A percentile compares a stretch with the other conserved stretches of the same genome.
phyloP scores from a whole-genome alignment of 1,140 invertebrate genomes.

The Thaumatotibia leucotreta region DNA sequence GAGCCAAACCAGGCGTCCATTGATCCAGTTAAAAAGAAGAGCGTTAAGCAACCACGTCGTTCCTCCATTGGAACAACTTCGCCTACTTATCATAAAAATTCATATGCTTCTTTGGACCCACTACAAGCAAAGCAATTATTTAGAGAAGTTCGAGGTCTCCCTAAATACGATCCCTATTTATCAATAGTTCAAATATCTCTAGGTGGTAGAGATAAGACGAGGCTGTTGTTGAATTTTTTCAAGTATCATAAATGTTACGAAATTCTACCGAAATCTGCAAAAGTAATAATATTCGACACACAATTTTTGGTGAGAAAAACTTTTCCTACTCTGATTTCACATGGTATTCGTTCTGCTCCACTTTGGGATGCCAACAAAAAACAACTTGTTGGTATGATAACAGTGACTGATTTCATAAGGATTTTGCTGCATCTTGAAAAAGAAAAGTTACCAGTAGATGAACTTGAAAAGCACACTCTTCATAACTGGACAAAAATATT shows the following conservation, averaged over 20 bases:
- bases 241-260: slow-evolving; percentile 72
- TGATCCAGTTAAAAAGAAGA: slow-evolving; percentile 58
- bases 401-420: slow-evolving; percentile 68
- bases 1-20: slow-evolving; percentile 40
- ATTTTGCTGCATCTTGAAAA: slow-evolving; percentile 58
- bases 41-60: slow-evolving; percentile 46
- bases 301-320: slow-evolving; percentile 71
- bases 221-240: slow-evolving; percentile 68
- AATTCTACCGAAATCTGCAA: slow-evolving; percentile 69
- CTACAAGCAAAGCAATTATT: slow-evolving; percentile 67
- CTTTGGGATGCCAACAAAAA: slow-evolving; percentile 69
- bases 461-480: slow-evolving; percentile 63
- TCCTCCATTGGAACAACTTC: slow-evolving; percentile 70
- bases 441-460: slow-evolving; percentile 62
- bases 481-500: slow-evolving; percentile 68
- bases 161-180: slow-evolving; percentile 69
- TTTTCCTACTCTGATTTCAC: slow-evolving; percentile 66
- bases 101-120: slow-evolving; percentile 65
- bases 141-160: slow-evolving; percentile 66
- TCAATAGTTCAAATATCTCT: slow-evolving; percentile 71
- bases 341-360: slow-evolving; percentile 66
- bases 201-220: slow-evolving; percentile 68
- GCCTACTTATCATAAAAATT: slow-evolving; percentile 70
- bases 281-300: slow-evolving; percentile 72
- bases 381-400: slow-evolving; percentile 66